Evolutionary conservation across 2,888 invertebrate species (phyloP), one percentile per base, ranked within the genome.

Genomic region (Polylopha cassiicola): DNA sequence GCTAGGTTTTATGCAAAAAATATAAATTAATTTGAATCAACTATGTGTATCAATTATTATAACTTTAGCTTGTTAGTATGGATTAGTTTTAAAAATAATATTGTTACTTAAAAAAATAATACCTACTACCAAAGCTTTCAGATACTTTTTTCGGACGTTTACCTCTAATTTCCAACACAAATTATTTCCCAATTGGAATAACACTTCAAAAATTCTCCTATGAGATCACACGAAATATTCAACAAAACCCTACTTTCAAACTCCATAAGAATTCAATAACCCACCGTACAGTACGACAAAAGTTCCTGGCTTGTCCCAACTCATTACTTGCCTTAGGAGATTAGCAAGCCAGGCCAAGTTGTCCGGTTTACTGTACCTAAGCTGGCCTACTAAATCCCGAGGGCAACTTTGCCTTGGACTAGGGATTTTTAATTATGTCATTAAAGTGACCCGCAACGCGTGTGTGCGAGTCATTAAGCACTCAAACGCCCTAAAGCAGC

Each of bases 371-470:
- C 73, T 72, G 65, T 66, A 65, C 66, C 70, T 76, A 76, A 76
- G 73, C 71, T 60, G 54, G 61, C 48, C 58, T 50, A 62, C 63
- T 65, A 70, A 73, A 69, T 65, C 67, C 60, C 46, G 48, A 59
- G 54, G 56, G 43, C 31, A 74, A 69, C 60, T 73, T 66, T 61
- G 64, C 65, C 70, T 73, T 64, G 58, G 62, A 61, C 67, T 61
- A 66, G 64, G 69, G 61, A 70, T 75, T 77, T 76, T 75, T 76
- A 76, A 75, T 75, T 73, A 76, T 73, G 62, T 73, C 73, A 75
- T 80, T 79, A 78, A 58, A 77, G 67, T 69, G 64, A 61, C 63
- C 70, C 61, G 51, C 58, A 56, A 67, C 67, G 71, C 69, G 73
- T 75, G 76, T 73, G 71, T 70, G 72, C 59, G 54, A 61, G 69